Evolutionary conservation across 2,797 vertebrate genomes (phyloP), one percentile per base, ranked within the genome.

Genomic region (Passerculus sandwichensis): DNA sequence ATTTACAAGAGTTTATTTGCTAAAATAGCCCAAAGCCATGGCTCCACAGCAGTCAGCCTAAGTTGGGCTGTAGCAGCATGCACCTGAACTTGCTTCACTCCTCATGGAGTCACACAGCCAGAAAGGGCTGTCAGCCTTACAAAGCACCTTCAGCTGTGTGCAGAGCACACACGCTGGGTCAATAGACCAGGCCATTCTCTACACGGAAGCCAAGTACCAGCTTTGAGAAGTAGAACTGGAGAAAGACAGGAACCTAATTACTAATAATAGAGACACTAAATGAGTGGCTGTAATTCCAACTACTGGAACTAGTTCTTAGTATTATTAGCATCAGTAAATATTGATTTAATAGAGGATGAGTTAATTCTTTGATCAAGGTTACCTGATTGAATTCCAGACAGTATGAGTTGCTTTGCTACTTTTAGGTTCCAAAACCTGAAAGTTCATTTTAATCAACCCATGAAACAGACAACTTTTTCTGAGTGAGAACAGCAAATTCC

Each of bases 311-410:
- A 86, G 72, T 50, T 67, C 72, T 53, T 53, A 71, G 32, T 81
- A 87, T 88, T 70, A 95, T 88, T 70, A 95, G 74, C 71, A 94
- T 64, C 77, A 92, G 45, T 88, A 93, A 89, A 94, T 91, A 95
- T 29, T 93, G 84, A 94, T 91, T 95, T 82, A 93, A 71, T 57
- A 95, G 64, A 89, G 34, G 38, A 82, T 53, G 61, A 94, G 74
- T 86, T 96, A 96, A 95, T 94, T 89, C 74, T 89, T 88, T 90
- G 77, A 91, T 90, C 77, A 76, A 93, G 71, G 25, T 57, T 87
- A 64, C 71, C 67, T 92, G 60, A 86, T 91, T 94, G 87, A 93
- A 85, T 84, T 92, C 67, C 44, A 92, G 59, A 60, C 22, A 65
- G 50, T 74, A 93, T 70, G 89, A 91, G 53, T 67, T 84, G 45